Conservation (phyloP, 2,888 invertebrate genomes). For the Escarpia spicata region DNA sequence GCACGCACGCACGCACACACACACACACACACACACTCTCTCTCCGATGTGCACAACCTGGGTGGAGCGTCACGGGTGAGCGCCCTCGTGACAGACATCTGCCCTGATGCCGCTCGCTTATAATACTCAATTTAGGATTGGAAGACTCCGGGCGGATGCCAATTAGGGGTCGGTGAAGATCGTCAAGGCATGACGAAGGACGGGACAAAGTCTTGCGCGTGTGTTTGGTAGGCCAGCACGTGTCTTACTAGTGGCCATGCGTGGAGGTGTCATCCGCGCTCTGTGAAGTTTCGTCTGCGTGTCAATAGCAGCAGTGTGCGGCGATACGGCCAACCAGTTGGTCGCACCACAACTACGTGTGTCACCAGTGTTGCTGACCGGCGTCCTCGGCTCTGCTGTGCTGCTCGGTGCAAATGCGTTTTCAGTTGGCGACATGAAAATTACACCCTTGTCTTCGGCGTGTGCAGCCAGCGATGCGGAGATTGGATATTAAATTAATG, state of each 20-base stretch:
- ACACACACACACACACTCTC: no score
- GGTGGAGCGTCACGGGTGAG: not conserved
- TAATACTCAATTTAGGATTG: not conserved
- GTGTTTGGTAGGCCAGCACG: not conserved
- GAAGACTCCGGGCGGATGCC: not conserved
- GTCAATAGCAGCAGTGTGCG: not conserved
- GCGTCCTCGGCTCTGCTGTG: not conserved
- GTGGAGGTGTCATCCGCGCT: not conserved
- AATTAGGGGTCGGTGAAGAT: not conserved
- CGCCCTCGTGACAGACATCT: not conserved
- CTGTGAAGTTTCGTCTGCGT: not conserved
- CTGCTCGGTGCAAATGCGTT: not conserved
- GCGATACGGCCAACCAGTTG: not conserved
- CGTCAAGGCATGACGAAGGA: not conserved
- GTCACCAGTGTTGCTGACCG: not conserved
- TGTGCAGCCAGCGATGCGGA: not conserved
- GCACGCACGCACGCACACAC: no score
- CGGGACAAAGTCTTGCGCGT: not conserved
- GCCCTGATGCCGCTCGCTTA: not conserved
- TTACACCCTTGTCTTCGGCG: not conserved
- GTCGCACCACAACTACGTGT: not conserved
- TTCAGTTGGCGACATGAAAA: not conserved
- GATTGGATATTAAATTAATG: slow-evolving; percentile 3
- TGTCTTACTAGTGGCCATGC: not conserved
- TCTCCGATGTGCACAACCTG: not conserved